Conservation (phyloP, 2,113 vertebrate genomes). For the Pholis gunnellus region DNA sequence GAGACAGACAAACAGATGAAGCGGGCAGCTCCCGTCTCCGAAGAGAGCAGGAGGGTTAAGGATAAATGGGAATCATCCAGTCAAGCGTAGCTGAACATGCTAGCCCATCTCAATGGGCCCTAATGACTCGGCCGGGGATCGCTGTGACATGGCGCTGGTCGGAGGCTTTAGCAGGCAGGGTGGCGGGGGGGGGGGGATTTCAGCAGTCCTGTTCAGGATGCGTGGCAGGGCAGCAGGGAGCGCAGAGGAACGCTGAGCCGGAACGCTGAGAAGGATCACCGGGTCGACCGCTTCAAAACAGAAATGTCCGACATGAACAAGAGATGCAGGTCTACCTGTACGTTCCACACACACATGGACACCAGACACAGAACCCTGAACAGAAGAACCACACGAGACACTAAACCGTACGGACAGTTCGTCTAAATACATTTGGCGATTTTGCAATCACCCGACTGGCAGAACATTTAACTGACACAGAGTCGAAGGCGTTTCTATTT, state of each 20-base stretch:
- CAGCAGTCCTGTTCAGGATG: conserved; percentile 1
- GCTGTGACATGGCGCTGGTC: conserved; percentile 35
- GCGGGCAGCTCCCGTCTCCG: conserved; percentile 59
- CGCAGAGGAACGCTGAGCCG: neutral
- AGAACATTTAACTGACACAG: neutral
- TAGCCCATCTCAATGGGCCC: conserved; percentile 49
- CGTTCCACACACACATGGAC: neutral
- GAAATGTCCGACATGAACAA: conserved; percentile 1
- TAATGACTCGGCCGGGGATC: conserved; percentile 65
- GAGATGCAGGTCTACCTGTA: neutral
- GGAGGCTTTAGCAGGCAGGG: conserved; percentile 43
- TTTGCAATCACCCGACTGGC: conserved; percentile 2
- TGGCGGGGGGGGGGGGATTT: conserved; percentile 3
- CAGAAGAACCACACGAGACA: neutral
- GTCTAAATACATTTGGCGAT: neutral
- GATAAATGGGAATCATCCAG: conserved; percentile 67
- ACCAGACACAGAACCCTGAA: neutral
- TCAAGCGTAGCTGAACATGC: conserved; percentile 61
- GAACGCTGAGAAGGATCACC: neutral
- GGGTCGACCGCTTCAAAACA: neutral
- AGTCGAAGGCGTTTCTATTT: conserved; percentile 14
- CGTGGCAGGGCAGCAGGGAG: neutral
- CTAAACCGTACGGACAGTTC: neutral
- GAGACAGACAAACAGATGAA: conserved; percentile 58
- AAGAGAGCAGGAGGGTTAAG: conserved; percentile 18